Percentiles rank a stretch among this genome's conserved stretches.
These are phyloP conservation scores for Lacerta viridis DNA, from an alignment of 2,797 vertebrate species.

Conservation along the genomic window DNA sequence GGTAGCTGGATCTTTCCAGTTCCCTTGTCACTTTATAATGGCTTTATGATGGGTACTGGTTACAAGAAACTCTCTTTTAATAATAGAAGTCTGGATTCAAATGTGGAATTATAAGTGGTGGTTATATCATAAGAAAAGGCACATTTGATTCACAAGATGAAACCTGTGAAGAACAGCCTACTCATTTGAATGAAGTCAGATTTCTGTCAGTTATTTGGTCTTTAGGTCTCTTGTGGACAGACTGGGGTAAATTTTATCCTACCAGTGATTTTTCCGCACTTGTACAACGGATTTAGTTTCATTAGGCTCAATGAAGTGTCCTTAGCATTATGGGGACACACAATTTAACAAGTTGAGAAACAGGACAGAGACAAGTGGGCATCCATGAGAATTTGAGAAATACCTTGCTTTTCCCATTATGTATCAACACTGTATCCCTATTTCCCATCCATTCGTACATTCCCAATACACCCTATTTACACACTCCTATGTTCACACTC, in stretches of 20 bases:
- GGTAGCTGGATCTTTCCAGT: slow-evolving; percentile 75
- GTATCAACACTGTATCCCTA: not conserved
- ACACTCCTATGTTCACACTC: not conserved
- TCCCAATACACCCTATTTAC: not conserved
- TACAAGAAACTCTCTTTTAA: slow-evolving; percentile 73
- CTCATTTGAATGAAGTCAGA: not conserved
- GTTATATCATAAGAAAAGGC: slow-evolving; percentile 37
- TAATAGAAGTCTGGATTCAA: slow-evolving; percentile 63
- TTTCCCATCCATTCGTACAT: not conserved
- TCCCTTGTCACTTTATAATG: slow-evolving; percentile 73
- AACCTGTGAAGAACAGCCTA: not conserved
- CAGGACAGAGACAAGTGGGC: not conserved
- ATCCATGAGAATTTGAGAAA: not conserved
- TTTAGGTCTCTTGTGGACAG: not conserved
- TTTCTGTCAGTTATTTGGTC: not conserved
- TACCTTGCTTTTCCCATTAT: not conserved
- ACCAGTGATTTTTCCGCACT: not conserved
- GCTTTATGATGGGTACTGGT: slow-evolving; percentile 76
- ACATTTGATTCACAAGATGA: slow-evolving; percentile 1
- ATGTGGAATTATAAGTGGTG: slow-evolving; percentile 68
- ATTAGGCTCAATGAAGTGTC: not conserved
- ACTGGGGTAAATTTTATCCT: not conserved
- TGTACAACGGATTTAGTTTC: not conserved
- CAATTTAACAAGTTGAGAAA: not conserved
- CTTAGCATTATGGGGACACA: not conserved